Conservation (phyloP, 2,113 vertebrate species). For the Thermophis baileyi region DNA sequence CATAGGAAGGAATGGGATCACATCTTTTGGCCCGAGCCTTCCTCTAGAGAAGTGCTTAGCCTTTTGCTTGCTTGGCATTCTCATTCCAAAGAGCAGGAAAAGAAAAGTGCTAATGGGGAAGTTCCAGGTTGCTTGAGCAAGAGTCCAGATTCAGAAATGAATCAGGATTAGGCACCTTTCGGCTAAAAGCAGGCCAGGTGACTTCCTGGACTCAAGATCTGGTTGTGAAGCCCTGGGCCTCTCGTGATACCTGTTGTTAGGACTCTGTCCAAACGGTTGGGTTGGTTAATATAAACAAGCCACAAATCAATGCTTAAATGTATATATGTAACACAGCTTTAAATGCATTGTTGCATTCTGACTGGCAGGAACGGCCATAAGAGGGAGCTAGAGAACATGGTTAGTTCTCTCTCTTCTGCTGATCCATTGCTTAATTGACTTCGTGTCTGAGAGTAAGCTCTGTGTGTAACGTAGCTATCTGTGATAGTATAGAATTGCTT, state of each 20-base stretch:
- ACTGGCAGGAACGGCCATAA: no score
- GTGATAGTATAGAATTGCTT: no score
- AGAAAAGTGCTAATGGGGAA: background rate
- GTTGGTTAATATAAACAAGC: no score
- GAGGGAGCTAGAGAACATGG: no score
- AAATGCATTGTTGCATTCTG: no score
- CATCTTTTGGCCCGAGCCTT: background rate
- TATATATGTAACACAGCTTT: no score
- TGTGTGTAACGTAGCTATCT: no score
- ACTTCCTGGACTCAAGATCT: background rate
- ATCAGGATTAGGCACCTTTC: background rate
- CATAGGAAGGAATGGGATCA: background rate
- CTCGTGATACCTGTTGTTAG: background rate
- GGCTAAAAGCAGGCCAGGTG: background rate
- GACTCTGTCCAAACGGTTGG: no score
- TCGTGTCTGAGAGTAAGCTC: no score
- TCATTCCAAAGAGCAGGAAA: background rate
- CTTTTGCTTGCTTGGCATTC: background rate
- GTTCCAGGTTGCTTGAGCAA: background rate
- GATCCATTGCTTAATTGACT: no score
- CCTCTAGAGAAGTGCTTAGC: background rate
- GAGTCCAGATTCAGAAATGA: background rate
- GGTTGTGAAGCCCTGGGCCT: background rate
- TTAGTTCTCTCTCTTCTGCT: no score
- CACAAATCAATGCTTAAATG: no score